Base-by-base conservation (phyloP, 1,140 invertebrate genomes). In the Drosophila bocki region DNA sequence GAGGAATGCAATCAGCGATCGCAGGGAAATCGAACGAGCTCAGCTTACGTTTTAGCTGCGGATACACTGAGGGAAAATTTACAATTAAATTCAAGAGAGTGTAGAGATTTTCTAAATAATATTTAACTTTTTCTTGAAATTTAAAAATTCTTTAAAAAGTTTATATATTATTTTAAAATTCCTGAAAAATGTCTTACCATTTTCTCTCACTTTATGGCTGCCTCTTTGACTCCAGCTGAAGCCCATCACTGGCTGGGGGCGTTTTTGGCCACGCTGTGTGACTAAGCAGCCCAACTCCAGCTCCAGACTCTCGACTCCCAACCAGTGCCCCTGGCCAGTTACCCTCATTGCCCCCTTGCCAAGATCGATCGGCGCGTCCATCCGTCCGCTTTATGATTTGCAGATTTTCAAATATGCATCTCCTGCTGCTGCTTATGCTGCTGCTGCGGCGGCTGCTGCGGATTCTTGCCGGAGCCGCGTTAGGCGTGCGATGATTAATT, bases 321-420 rank as follows among this genome's bases (percentile, higher is more conserved):
- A 33, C 39, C 19, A 17, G 9, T 63, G 62, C 62, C 62, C 56
- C 58, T 56, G 63, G 35, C 53, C 53, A 56, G 53, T 56, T 56
- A 56, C 29, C 63, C 63, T 42, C 45, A 50, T 59, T 59, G 68
- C 67, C 57, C 56, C 64, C 75, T 70, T 50, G 62, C 53, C 63
- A 70, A 78, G 41, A 67, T 61, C 80, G 69, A 67, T 54, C 78
- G 70, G 44, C 45, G 47, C 53, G 45, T 72, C 69, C 62, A 69
- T 74, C 74, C 80, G 71, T 78, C 61, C 70, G 70, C 62, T 75
- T 83, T 88, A 88, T 88, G 85, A 88, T 88, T 88, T 88, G 84
- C 84, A 88, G 82, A 88, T 88, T 88, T 90, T 88, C 84, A 90
- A 88, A 88, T 84, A 90, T 90, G 84, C 84, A 88, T 88, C 84